These are phyloP conservation scores for Synanthedon myopaeformis DNA, from an alignment of 2,888 invertebrate genomes.

Conservation along the genomic window DNA sequence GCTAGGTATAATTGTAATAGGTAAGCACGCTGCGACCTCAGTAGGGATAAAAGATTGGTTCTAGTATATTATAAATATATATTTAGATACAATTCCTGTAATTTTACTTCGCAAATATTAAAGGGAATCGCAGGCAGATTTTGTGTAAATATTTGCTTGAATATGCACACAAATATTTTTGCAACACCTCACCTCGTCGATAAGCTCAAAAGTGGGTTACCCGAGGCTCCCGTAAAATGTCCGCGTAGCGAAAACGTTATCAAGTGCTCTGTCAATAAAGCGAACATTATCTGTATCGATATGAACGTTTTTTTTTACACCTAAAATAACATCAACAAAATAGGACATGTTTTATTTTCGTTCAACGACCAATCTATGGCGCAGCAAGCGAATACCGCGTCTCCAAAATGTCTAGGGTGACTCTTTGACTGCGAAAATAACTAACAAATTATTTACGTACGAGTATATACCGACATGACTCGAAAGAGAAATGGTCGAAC, in stretches of 20 bases:
- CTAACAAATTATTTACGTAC: constrained; percentile 26
- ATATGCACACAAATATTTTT: constrained; percentile 31
- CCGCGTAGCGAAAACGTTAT: constrained; percentile 57
- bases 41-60: too few species aligned
- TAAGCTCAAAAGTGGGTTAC: constrained; percentile 56
- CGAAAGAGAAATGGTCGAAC: constrained; percentile 42
- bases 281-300: constrained; percentile 46
- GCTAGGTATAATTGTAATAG: too few species aligned
- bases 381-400: constrained; percentile 21
- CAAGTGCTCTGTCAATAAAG: constrained; percentile 54
- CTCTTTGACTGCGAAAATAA: constrained; percentile 24
- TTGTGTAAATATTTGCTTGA: background rate
- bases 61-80: too few species aligned
- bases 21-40: too few species aligned
- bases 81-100: background rate
- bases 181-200: constrained; percentile 32
- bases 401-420: constrained; percentile 32
- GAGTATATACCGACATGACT: constrained; percentile 16
- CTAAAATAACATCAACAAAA: constrained; percentile 30
- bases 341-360: constrained; percentile 51
- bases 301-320: constrained; percentile 30
- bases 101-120: background rate
- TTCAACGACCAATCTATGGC: constrained; percentile 23
- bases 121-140: background rate
- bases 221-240: constrained; percentile 41